phyloP scores from a whole-genome alignment of 1,140 invertebrate species.

The Nomia melanderi region DNA sequence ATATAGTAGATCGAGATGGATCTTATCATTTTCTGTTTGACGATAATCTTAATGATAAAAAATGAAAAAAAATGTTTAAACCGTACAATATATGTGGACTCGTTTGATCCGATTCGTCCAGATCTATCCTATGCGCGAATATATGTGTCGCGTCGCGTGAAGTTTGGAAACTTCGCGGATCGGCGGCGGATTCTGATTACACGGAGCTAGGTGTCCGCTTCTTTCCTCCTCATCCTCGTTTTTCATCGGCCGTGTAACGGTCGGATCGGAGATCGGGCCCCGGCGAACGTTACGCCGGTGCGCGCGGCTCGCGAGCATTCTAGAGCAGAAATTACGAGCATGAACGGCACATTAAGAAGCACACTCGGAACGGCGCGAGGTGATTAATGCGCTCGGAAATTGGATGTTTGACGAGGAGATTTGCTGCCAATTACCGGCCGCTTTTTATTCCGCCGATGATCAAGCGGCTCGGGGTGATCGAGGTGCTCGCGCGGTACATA shows the following conservation, averaged over 20 bases:
- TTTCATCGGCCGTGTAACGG: neutral
- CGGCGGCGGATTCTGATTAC: too few relatives aligned
- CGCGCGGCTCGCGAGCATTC: neutral
- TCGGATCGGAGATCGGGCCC: neutral
- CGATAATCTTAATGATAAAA: too few relatives aligned
- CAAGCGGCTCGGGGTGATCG: neutral
- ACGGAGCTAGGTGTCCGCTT: too few relatives aligned
- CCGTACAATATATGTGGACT: too few relatives aligned
- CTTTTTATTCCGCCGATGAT: neutral
- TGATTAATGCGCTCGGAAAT: conserved; percentile 34
- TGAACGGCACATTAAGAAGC: conserved; percentile 20
- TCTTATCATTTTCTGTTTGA: too few relatives aligned
- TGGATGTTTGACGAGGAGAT: conserved; percentile 44
- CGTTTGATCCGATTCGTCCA: too few relatives aligned
- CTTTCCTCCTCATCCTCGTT: neutral
- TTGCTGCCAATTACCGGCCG: conserved; percentile 17
- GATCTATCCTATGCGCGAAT: too few relatives aligned
- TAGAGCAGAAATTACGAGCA: conserved; percentile 8
- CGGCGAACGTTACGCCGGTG: neutral
- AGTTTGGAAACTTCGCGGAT: too few relatives aligned
- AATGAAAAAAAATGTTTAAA: too few relatives aligned
- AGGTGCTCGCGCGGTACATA: too few relatives aligned
- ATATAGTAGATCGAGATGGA: too few relatives aligned
- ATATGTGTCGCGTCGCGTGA: too few relatives aligned
- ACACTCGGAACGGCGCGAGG: neutral